Percentiles rank a stretch among this genome's conserved stretches.
These are phyloP conservation scores for Tachystola acroxantha DNA, from an alignment of 2,888 invertebrate species.

Conservation along the genomic window DNA sequence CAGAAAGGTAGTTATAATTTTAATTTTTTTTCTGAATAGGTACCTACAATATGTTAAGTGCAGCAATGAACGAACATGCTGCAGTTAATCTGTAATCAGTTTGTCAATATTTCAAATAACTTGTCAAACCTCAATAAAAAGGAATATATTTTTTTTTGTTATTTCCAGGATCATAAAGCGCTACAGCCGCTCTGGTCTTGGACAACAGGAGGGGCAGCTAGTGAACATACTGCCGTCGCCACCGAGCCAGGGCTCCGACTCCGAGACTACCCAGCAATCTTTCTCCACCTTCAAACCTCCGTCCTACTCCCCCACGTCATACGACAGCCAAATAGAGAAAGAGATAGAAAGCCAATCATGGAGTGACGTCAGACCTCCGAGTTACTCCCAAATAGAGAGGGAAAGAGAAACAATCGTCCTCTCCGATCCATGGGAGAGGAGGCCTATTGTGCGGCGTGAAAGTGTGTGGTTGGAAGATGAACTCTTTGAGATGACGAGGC, in stretches of 20 bases:
- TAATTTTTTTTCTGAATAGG: no score
- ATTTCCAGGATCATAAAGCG: conserved; percentile 79
- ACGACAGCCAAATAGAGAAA: conserved; percentile 66
- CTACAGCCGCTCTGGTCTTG: conserved; percentile 77
- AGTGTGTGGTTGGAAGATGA: conserved; percentile 88
- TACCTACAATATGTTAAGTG: no score
- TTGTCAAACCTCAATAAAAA: no score
- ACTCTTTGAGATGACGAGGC: conserved; percentile 88
- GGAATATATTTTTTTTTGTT: no score
- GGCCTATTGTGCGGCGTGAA: conserved; percentile 68
- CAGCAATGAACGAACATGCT: no score
- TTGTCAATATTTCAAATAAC: no score
- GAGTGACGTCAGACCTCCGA: conserved; percentile 75
- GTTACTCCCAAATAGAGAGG: conserved; percentile 65
- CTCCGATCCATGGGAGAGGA: conserved; percentile 69
- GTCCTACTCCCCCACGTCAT: conserved; percentile 71
- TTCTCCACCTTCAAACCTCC: conserved; percentile 74
- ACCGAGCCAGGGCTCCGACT: conserved; percentile 61
- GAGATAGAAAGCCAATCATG: conserved; percentile 68
- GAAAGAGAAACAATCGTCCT: conserved; percentile 60
- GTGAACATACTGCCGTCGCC: conserved; percentile 86
- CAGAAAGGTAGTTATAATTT: conserved; percentile 77
- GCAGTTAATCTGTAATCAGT: no score
- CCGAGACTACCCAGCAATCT: conserved; percentile 61
- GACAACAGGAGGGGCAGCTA: conserved; percentile 82